Base-by-base conservation (phyloP, 2,113 vertebrate species). In the Lepus americanus region DNA sequence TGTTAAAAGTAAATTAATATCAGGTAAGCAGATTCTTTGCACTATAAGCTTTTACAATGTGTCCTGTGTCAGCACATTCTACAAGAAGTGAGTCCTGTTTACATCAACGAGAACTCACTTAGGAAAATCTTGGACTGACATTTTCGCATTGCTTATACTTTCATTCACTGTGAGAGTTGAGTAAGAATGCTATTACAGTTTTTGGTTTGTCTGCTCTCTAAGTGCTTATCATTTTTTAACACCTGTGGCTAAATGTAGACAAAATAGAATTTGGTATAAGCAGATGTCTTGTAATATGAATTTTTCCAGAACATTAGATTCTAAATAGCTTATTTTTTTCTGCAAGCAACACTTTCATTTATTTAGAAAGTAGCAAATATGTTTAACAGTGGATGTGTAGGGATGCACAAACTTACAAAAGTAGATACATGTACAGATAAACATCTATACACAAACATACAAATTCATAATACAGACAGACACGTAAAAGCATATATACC, bases 1-100 rank as follows among this genome's bases (percentile, higher is more conserved):
- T 97, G 97, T 98, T 95, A 98, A 98, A 98, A 91, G 33, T 92
- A 98, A 98, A 98, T 98, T 98, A 98, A 98, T 98, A 98, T 97
- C 89, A 98, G 92, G 95, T 95, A 98, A 98, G 94, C 61, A 85
- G 90, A 97, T 97, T 96, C 61, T 72, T 79, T 95, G 55, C 88
- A 64, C 23, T 92, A 72, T 76, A 95, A 97, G 93, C 82, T 95
- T 97, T 97, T 92, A 93, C 93, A 98, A 97, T 95, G 33, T 95
- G 36, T 89, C 89, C 78, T 13, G 31, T 93, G 66, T 98, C 97
- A 97, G 97, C 93, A 90, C 64, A 96, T 98, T 96, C 82, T 93
- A 59, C 94, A 64, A 98, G 94, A 97, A 97, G 98, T 94, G 86
- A 94, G 90, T 95, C 88, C 22, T 85, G 7, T 22, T 96, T 66